Percentiles rank a stretch among this genome's conserved stretches.
Evolutionary conservation across 2,113 vertebrate species (phyloP).

Genomic region (Myiagra hebetior): DNA sequence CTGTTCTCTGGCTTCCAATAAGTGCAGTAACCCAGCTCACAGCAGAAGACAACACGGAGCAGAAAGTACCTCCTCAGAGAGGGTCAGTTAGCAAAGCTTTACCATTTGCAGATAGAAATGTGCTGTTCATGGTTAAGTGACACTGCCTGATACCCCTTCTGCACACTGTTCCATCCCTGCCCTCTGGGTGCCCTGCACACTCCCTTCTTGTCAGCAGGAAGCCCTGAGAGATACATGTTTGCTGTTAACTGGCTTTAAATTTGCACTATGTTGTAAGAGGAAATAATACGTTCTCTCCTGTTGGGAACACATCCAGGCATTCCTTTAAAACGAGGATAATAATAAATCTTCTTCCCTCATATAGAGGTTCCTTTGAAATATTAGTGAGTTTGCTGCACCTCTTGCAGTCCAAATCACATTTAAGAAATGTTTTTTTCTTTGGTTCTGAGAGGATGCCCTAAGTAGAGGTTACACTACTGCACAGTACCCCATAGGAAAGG

Average conservation of each 20-base stretch:
- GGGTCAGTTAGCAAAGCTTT: not conserved
- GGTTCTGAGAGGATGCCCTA: not conserved
- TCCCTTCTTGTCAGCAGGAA: not conserved
- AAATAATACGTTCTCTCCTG: not conserved
- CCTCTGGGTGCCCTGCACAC: not conserved
- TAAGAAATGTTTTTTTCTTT: not conserved
- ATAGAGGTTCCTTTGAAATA: not conserved
- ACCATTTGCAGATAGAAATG: not conserved
- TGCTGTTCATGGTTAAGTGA: not conserved
- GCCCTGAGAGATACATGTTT: not conserved
- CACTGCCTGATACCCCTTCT: not conserved
- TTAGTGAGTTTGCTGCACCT: not conserved
- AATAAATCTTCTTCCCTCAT: not conserved
- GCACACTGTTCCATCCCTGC: not conserved
- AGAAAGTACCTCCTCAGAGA: not conserved
- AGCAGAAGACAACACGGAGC: not conserved
- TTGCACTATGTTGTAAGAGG: not conserved
- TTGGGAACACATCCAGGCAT: not conserved
- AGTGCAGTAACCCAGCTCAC: not conserved
- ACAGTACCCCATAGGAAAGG: not conserved
- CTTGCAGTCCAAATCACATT: not conserved
- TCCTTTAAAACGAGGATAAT: not conserved
- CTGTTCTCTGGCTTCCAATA: not conserved
- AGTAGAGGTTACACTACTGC: not conserved
- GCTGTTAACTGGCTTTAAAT: not conserved